Evolutionary conservation across 2,113 vertebrate genomes (phyloP), one percentile per base, ranked within the genome.

Genomic region (Megaleporinus macrocephalus): DNA sequence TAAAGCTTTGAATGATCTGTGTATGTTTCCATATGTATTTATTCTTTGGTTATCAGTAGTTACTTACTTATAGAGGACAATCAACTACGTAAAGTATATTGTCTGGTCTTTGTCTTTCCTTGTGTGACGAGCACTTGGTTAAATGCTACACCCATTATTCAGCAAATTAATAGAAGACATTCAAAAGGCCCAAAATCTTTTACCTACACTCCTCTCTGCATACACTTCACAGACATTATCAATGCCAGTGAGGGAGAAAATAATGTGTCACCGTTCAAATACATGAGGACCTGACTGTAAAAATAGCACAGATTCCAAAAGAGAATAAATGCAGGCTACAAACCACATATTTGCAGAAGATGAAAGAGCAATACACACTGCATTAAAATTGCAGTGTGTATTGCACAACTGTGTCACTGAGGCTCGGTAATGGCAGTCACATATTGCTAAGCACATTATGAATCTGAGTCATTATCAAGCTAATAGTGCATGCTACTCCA

Each of bases 401-500:
- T n/a, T n/a, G 44, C 44, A 44, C 66, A 70, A n/a, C 36, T 75
- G 47, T 30, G 49, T 33, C 15, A 33, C 79, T 65, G 79, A 68
- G 47, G 61, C 53, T 57, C 20, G n/a, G 33, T 47, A 76, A 75
- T 41, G 20, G 20, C 80, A 47, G 36, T 68, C 33, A 61, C 51
- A 59, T 76, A 22, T 22, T 65, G 41, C 72, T 51, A 33, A 68
- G 51, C 73, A 82, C 49, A 20, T 73, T 72, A 51, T 55, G 72
- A 81, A 74, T 68, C 44, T 55, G 49, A 30, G 24, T 44, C 51
- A 68, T 81, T 81, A 81, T 47, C 18, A 30, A 68, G 73, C 73
- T 68, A 81, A 81, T 57, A 63, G 65, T 33, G 62, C 33, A 24
- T 29, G 41, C 63, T 49, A 57, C 62, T 69, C 36, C 33, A 76